Percentiles rank a stretch among this genome's conserved stretches.
Evolutionary conservation across 2,888 invertebrate genomes (phyloP).

Genomic region (Synergus japonicus): DNA sequence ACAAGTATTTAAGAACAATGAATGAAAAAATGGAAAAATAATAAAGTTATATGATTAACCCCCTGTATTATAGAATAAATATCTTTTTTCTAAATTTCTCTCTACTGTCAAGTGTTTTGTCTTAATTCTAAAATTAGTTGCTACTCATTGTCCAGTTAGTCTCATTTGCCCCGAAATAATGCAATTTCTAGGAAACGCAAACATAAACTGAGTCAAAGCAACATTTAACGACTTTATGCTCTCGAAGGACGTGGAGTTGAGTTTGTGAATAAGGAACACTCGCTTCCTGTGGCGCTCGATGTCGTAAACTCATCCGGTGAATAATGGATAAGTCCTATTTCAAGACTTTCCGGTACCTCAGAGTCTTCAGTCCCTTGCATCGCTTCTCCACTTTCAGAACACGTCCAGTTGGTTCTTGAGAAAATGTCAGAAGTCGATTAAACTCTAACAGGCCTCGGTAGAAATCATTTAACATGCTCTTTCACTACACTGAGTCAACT

Average conservation of each 20-base stretch:
- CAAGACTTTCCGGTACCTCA: background rate
- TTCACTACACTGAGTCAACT: background rate
- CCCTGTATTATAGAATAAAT: background rate
- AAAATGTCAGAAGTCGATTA: constrained; percentile 17
- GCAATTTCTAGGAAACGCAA: background rate
- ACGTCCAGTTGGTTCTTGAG: background rate
- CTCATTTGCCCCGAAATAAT: background rate
- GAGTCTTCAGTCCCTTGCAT: background rate
- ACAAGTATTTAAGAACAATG: no score
- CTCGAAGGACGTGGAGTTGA: background rate
- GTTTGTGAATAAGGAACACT: background rate
- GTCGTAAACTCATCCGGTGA: constrained; percentile 19
- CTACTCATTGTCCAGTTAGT: background rate
- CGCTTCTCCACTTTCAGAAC: constrained; percentile 6
- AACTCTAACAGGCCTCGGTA: background rate
- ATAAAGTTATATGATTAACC: no score
- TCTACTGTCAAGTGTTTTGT: background rate
- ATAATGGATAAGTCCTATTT: constrained; percentile 18
- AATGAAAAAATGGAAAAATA: no score
- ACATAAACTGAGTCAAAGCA: background rate
- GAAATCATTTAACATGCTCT: background rate
- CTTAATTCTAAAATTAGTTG: background rate
- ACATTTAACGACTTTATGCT: background rate
- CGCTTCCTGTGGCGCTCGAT: background rate
- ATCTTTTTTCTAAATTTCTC: background rate